Evolutionary conservation across 2,888 invertebrate species (phyloP), one percentile per base, ranked within the genome.

Genomic region (Clusia tigrina): DNA sequence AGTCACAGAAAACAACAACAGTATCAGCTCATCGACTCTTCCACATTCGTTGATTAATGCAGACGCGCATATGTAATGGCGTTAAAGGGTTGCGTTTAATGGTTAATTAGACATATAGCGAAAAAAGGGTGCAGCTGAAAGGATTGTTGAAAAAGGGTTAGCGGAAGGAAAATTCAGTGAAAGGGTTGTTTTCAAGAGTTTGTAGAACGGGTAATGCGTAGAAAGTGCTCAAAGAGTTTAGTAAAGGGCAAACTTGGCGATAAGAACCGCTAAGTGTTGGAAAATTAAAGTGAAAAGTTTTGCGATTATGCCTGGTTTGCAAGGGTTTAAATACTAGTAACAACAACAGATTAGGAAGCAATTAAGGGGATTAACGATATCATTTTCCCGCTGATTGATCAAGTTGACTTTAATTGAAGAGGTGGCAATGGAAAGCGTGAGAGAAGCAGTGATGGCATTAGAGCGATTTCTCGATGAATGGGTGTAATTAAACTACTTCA

Each of bases 11-110:
- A 51, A 51, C 2, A 51, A 17, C n/a, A 20, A 51, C 20, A 20
- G 15, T 51, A 20, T 51, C 51, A 20, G 20, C 42, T 18, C 42
- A 17, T 51, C 51, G 22, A 51, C 42, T 18, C 42, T 42, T 42
- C 18, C 12, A 18, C 42, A 18, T 42, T 1, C 32, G 32, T 32
- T 32, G 32, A 32, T 32, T 6, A 48, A 48, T 48, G 48, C 10
- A 10, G 48, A 48, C 17, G 48, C 51, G 51, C 51, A 51, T 9
- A 20, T 2, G 22, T 17, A 6, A n/a, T n/a, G 42, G 12, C 12
- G 24, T n/a, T 53, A 24, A 53, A 53, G 53, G 53, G 53, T 53
- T 53, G 25, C 15, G n/a, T 24, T 22, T 53, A 53, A 53, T 53
- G 24, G 24, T 12, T 53, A 15, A 53, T 24, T 22, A 53, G 17